Conservation (phyloP, 2,888 invertebrate genomes). For the Eilema sororculum region DNA sequence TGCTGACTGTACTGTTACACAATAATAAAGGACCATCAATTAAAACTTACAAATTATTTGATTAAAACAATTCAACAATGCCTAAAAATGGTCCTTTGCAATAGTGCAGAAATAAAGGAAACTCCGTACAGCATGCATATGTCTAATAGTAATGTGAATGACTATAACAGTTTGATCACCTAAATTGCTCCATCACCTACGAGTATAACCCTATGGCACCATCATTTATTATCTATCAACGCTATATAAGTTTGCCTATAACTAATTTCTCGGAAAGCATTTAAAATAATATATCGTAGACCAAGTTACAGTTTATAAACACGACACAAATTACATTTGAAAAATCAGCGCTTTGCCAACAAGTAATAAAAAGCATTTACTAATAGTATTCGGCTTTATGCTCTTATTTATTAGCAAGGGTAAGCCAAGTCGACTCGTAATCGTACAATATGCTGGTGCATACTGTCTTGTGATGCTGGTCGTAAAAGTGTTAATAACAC, state of each 20-base stretch:
- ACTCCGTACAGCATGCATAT: no score
- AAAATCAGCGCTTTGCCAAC: slow-evolving; percentile 34
- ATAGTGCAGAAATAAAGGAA: no score
- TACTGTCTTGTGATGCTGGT: not conserved
- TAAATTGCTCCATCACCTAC: not conserved
- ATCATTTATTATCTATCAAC: not conserved
- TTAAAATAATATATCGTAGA: not conserved
- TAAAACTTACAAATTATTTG: no score
- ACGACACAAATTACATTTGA: slow-evolving; percentile 28
- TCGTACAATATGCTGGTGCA: not conserved
- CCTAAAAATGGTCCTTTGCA: no score
- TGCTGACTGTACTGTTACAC: no score
- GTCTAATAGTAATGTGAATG: no score
- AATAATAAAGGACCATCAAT: no score
- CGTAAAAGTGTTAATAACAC: not conserved
- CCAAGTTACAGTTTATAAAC: slow-evolving; percentile 13
- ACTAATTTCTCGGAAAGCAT: not conserved
- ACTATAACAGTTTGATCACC: no score
- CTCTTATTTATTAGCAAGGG: slow-evolving; percentile 28
- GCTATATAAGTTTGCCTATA: not conserved
- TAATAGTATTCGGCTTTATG: slow-evolving; percentile 26
- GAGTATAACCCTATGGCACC: not conserved
- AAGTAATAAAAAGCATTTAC: slow-evolving; percentile 34
- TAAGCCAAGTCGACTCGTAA: slow-evolving; percentile 1
- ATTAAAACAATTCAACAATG: no score